A percentile compares a stretch with the other conserved stretches of the same genome.
phyloP scores from a whole-genome alignment of 2,113 vertebrate species.

The Nerophis lumbriciformis region DNA sequence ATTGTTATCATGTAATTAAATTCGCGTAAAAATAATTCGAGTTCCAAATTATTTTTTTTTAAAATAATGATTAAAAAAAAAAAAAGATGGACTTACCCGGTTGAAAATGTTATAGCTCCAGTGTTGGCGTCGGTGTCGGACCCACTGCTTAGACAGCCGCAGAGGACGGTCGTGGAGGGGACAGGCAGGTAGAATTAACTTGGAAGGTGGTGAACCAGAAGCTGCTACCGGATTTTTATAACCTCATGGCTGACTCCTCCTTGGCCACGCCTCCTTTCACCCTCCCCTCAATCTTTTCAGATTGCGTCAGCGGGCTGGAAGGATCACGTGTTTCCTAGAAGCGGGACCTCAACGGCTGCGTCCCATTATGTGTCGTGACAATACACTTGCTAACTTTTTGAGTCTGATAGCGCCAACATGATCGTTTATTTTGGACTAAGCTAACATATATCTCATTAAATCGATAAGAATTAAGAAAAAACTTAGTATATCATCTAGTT shows the following conservation, averaged over 20 bases:
- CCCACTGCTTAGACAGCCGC: slow-evolving; percentile 69
- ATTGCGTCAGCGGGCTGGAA: slow-evolving; percentile 23
- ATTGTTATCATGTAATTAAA: too few species aligned
- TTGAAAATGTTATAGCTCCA: slow-evolving; percentile 71
- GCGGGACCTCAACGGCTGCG: neutral
- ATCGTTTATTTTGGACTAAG: neutral
- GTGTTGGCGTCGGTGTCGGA: slow-evolving; percentile 67
- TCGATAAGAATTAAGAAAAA: neutral
- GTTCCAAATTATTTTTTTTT: too few species aligned
- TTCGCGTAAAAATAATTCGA: too few species aligned
- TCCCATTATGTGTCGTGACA: slow-evolving; percentile 17
- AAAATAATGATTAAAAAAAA: neutral
- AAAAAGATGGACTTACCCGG: slow-evolving; percentile 61
- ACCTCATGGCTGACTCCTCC: slow-evolving; percentile 48
- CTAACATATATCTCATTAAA: too few species aligned
- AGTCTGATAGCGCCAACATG: neutral
- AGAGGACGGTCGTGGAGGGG: slow-evolving; percentile 47
- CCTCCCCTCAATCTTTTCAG: neutral
- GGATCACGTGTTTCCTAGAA: slow-evolving; percentile 53
- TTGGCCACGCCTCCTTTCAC: slow-evolving; percentile 20
- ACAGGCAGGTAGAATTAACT: slow-evolving; percentile 27
- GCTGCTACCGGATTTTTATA: slow-evolving; percentile 56
- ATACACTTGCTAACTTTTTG: neutral
- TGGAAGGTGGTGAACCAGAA: slow-evolving; percentile 44
- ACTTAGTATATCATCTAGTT: too few species aligned